phyloP scores from a whole-genome alignment of 2,797 vertebrate genomes.

The Gobio occitaniae region DNA sequence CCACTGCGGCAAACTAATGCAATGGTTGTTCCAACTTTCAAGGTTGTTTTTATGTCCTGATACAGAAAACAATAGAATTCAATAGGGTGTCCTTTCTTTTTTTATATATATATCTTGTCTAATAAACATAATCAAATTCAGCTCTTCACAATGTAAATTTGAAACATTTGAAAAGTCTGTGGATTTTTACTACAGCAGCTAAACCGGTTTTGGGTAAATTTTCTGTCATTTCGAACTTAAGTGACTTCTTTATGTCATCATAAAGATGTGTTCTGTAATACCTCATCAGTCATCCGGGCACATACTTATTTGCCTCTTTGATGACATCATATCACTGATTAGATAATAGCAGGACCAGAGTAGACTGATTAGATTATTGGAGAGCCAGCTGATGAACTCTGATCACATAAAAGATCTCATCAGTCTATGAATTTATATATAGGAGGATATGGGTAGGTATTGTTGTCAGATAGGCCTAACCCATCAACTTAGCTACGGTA shows the following conservation, averaged over 20 bases:
- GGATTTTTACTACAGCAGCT: neutral
- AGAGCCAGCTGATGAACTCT: conserved; percentile 13
- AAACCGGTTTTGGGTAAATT: neutral
- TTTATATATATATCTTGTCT: too few relatives aligned
- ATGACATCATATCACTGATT: conserved; percentile 3
- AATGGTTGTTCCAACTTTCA: neutral
- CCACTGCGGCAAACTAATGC: neutral
- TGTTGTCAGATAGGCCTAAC: conserved; percentile 27
- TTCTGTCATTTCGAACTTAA: neutral
- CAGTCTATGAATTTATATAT: neutral
- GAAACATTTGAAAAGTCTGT: neutral
- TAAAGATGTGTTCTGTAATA: neutral
- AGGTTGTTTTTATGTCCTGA: neutral
- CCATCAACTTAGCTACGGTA: conserved; percentile 36
- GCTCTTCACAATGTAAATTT: neutral
- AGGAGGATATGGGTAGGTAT: neutral
- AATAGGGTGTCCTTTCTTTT: too few relatives aligned
- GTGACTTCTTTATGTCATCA: neutral
- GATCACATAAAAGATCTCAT: conserved; percentile 14
- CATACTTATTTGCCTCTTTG: neutral
- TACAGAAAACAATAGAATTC: too few relatives aligned
- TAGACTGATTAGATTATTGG: conserved; percentile 18
- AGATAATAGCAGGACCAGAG: conserved; percentile 4
- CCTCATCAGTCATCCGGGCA: neutral
- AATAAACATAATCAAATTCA: neutral